Evolutionary conservation across 92 coral and sea anemone species (phyloP).

Genomic region (Meandrina meandrites): DNA sequence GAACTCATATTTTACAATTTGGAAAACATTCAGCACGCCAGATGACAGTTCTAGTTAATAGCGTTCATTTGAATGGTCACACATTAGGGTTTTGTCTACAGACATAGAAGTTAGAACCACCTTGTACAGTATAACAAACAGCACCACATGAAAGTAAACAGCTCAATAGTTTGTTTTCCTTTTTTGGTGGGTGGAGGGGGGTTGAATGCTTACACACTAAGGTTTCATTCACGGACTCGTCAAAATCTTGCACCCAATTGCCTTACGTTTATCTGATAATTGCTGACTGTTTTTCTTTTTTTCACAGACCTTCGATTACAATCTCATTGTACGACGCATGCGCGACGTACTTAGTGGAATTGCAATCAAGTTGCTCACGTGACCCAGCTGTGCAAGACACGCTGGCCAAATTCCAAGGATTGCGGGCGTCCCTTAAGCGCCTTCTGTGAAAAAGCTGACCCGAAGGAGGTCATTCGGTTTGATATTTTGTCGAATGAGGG

Average conservation of each 20-base stretch:
- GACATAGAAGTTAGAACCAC: no score
- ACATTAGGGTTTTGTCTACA: no score
- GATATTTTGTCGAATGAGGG: not conserved
- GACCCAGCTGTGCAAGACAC: slow-evolving; percentile 84
- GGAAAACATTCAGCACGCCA: no score
- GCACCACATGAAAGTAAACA: no score
- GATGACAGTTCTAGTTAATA: not conserved
- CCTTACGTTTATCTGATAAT: not conserved
- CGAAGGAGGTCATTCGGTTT: not conserved
- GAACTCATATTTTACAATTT: no score
- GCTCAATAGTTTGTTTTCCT: no score
- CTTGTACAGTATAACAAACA: no score
- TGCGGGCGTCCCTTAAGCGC: slow-evolving; percentile 91
- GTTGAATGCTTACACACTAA: no score
- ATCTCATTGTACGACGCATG: slow-evolving; percentile 97
- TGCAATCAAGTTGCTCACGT: slow-evolving; percentile 94
- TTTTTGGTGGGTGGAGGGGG: no score
- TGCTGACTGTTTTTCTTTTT: not conserved
- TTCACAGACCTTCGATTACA: slow-evolving; percentile 85
- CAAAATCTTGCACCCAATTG: not conserved
- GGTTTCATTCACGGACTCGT: not conserved
- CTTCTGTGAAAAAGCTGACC: slow-evolving; percentile 46
- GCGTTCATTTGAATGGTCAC: not conserved
- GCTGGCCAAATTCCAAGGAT: slow-evolving; percentile 85
- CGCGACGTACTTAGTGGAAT: slow-evolving; percentile 93